These are phyloP conservation scores for Laterallus jamaicensis DNA, from an alignment of 2,113 vertebrate genomes.

Conservation along the genomic window DNA sequence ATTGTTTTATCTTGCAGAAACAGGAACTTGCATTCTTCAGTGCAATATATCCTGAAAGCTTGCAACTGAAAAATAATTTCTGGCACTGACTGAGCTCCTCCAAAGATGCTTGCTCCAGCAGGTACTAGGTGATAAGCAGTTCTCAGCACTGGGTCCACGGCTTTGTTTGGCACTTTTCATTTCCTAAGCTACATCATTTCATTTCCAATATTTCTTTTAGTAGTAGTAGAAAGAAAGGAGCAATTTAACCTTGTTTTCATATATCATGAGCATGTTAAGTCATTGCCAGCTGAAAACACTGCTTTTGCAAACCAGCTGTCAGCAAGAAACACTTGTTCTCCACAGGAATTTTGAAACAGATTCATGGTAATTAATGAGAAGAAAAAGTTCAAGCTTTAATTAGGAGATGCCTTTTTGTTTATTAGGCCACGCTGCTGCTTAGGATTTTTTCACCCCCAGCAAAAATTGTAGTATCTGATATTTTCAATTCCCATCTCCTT, in stretches of 20 bases:
- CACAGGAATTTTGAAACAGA: neutral
- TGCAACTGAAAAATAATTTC: neutral
- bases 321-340: conserved; percentile 10
- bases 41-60: neutral
- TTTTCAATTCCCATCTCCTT: neutral
- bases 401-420: neutral
- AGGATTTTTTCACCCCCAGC: neutral
- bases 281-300: conserved; percentile 16
- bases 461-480: neutral
- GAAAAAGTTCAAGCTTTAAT: neutral
- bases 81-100: neutral
- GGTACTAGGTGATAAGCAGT: neutral
- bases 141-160: neutral
- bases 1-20: neutral
- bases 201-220: neutral
- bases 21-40: neutral
- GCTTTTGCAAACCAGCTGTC: conserved; percentile 38
- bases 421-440: neutral
- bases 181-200: neutral
- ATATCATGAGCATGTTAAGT: neutral
- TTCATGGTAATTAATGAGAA: conserved; percentile 5
- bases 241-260: conserved; percentile 26
- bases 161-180: neutral
- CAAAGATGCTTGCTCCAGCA: neutral
- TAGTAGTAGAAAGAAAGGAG: neutral